These are phyloP conservation scores for Drosophila anomelani DNA, from an alignment of 2,888 invertebrate genomes.

Conservation along the genomic window DNA sequence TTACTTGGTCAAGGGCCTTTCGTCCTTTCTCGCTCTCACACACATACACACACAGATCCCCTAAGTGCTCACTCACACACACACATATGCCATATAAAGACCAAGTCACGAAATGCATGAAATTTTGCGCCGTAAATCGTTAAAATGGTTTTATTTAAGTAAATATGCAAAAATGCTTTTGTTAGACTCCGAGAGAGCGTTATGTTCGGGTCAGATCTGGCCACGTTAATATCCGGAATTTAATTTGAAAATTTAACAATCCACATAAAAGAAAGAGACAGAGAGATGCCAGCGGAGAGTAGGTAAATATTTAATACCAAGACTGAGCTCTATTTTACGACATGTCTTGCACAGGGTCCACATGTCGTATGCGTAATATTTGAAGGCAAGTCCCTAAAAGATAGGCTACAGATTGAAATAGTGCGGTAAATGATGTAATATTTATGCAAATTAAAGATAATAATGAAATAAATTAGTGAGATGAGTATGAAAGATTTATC, in stretches of 20 bases:
- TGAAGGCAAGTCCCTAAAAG: background rate
- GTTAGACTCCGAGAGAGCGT: constrained; percentile 27
- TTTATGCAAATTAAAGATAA: constrained; percentile 19
- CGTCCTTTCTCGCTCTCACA: constrained; percentile 47
- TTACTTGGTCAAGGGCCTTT: constrained; percentile 81
- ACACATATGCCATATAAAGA: constrained; percentile 12
- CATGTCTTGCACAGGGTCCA: constrained; percentile 5
- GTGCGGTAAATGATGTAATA: constrained; percentile 16
- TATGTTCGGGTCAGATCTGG: constrained; percentile 53
- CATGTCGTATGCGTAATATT: constrained; percentile 33
- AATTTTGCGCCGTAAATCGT: constrained; percentile 73
- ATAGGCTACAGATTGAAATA: constrained; percentile 7
- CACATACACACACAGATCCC: constrained; percentile 39
- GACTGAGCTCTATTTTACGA: constrained; percentile 29
- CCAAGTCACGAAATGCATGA: constrained; percentile 69
- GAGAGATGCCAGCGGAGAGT: constrained; percentile 13
- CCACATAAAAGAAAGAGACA: constrained; percentile 43
- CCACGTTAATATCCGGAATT: constrained; percentile 46
- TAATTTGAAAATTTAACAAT: constrained; percentile 55
- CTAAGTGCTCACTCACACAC: constrained; percentile 10
- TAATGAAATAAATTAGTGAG: background rate
- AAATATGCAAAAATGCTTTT: constrained; percentile 75
- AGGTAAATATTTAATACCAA: constrained; percentile 37
- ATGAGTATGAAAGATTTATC: background rate
- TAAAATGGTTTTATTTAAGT: constrained; percentile 76